Percentiles rank a stretch among this genome's conserved stretches.
Evolutionary conservation across 2,888 invertebrate species (phyloP).

Genomic region (Erynnis tages): DNA sequence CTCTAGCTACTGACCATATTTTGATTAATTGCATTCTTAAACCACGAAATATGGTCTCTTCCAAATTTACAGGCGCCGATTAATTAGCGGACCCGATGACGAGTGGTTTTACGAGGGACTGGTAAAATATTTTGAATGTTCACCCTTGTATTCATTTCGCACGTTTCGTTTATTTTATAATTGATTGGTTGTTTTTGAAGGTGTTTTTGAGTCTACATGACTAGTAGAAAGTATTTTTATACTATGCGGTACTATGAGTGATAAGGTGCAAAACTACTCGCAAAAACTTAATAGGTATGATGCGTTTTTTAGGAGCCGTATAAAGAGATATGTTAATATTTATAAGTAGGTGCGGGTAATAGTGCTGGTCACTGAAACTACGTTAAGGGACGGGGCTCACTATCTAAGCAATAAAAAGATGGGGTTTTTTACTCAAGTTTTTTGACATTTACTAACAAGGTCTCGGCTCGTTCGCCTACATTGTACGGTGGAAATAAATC

Average conservation of each 20-base stretch:
- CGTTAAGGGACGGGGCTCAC: constrained; percentile 15
- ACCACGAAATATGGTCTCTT: constrained; percentile 47
- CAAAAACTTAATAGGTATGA: too few relatives aligned
- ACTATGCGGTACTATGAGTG: too few relatives aligned
- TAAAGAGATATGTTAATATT: too few relatives aligned
- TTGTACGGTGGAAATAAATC: constrained; percentile 73
- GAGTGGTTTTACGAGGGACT: constrained; percentile 51
- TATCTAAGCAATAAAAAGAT: constrained; percentile 25
- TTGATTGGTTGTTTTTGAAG: constrained; percentile 28
- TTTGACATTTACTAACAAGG: constrained; percentile 79
- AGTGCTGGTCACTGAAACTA: constrained; percentile 8
- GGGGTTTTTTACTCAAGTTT: constrained; percentile 45
- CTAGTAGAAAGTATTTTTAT: constrained; percentile 12
- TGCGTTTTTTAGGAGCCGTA: too few relatives aligned
- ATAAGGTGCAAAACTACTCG: too few relatives aligned
- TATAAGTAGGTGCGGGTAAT: too few relatives aligned
- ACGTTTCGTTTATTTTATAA: constrained; percentile 17
- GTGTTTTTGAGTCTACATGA: constrained; percentile 22
- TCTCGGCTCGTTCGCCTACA: constrained; percentile 61
- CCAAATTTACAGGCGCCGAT: constrained; percentile 70
- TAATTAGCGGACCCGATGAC: constrained; percentile 55
- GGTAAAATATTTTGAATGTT: constrained; percentile 58
- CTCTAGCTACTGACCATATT: constrained; percentile 78
- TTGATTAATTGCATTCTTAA: constrained; percentile 79
- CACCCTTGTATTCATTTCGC: constrained; percentile 47